phyloP scores from a whole-genome alignment of 1,140 invertebrate genomes.

The Acromyrmex echinatior region DNA sequence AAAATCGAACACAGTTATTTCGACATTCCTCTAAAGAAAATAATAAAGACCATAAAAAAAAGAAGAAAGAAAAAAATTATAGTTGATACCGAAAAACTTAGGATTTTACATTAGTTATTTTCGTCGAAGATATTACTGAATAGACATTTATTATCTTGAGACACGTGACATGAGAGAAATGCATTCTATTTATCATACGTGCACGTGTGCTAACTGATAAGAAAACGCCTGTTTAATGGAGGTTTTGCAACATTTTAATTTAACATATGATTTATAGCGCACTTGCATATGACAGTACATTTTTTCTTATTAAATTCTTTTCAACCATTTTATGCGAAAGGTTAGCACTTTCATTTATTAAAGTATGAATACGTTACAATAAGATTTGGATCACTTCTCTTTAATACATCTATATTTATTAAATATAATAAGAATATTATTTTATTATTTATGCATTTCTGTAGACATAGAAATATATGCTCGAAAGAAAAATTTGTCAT shows the following conservation, averaged over 20 bases:
- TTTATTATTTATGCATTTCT: not conserved
- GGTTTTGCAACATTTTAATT: not conserved
- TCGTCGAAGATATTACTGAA: not conserved
- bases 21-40: not conserved
- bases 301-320: not conserved
- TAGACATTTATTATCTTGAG: not conserved
- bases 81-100: not conserved
- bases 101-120: not conserved
- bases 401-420: not conserved
- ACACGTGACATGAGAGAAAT: slow-evolving; percentile 31
- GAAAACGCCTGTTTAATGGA: not conserved
- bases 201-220: slow-evolving; percentile 13
- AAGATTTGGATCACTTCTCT: not conserved
- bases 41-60: not conserved
- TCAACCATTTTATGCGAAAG: not conserved
- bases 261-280: slow-evolving; percentile 7
- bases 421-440: not conserved
- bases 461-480: not conserved
- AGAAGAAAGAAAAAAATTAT: not conserved
- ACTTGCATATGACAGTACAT: not conserved
- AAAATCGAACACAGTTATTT: not conserved
- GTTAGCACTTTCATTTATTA: not conserved
- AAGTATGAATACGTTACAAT: not conserved
- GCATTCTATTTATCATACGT: not conserved
- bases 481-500: not conserved